Conservation (phyloP, 2,888 invertebrate genomes). For the Sicus ferrugineus region DNA sequence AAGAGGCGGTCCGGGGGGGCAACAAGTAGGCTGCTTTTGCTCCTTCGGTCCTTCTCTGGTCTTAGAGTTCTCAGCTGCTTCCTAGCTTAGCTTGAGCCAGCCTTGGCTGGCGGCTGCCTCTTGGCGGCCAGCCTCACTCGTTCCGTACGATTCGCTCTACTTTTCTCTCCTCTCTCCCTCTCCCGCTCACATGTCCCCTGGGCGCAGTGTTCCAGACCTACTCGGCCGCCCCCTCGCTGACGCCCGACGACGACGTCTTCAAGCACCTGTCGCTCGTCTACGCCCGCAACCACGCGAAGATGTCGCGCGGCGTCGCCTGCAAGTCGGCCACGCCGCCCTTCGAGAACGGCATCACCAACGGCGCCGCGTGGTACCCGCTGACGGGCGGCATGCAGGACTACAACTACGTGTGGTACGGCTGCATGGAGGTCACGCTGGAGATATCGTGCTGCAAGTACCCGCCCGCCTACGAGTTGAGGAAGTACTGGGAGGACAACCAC, state of each 20-base stretch:
- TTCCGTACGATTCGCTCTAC: background rate
- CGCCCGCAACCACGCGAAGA: constrained; percentile 86
- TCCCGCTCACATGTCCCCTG: constrained; percentile 69
- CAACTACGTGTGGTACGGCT: constrained; percentile 91
- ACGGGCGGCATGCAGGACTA: constrained; percentile 80
- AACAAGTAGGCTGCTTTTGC: background rate
- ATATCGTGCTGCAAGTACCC: constrained; percentile 96
- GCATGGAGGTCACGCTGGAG: constrained; percentile 95
- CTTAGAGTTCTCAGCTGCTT: too few relatives aligned
- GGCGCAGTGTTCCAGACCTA: constrained; percentile 87
- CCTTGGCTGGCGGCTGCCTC: too few relatives aligned
- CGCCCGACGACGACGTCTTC: constrained; percentile 93
- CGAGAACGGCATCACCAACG: constrained; percentile 91
- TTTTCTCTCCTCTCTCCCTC: constrained; percentile 17
- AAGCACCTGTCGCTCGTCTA: constrained; percentile 84
- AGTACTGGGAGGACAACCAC: constrained; percentile 90
- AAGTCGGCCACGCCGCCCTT: constrained; percentile 79
- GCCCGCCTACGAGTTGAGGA: constrained; percentile 77
- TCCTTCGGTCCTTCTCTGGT: too few relatives aligned
- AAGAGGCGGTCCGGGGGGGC: background rate
- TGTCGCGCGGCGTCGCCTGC: constrained; percentile 86
- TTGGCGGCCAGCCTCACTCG: too few relatives aligned
- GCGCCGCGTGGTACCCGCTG: constrained; percentile 91
- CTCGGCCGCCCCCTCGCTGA: constrained; percentile 80
- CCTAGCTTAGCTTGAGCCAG: too few relatives aligned